Evolutionary conservation across 2,113 vertebrate genomes (phyloP).

Genomic region (Alectura lathami): DNA sequence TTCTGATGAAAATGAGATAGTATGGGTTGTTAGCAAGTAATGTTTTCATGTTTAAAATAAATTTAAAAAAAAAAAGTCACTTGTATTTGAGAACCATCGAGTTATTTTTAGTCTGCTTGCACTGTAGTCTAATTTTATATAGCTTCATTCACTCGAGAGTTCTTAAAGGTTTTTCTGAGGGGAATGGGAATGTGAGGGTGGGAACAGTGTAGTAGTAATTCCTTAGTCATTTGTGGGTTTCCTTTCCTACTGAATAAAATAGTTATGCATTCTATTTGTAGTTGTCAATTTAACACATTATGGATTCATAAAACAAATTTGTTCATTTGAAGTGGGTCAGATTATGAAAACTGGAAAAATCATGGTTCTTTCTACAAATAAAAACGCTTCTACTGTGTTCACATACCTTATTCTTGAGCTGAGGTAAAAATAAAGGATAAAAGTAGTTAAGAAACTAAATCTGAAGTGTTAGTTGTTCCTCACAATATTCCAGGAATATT

Average conservation of each 20-base stretch:
- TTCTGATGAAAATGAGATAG: background rate
- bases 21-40: background rate
- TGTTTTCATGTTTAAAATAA: background rate
- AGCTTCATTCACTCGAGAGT: conserved; percentile 8
- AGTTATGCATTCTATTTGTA: background rate
- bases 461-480: background rate
- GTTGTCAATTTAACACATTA: background rate
- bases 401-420: background rate
- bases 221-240: background rate
- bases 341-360: background rate
- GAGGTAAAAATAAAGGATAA: background rate
- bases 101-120: conserved; percentile 10
- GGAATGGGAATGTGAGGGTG: background rate
- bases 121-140: background rate
- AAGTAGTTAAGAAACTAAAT: conserved; percentile 28
- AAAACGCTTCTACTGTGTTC: background rate
- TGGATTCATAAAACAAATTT: background rate
- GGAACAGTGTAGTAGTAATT: conserved; percentile 4
- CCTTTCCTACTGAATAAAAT: background rate
- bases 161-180: background rate
- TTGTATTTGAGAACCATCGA: background rate
- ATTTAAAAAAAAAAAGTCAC: background rate
- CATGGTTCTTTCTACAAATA: background rate
- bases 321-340: background rate
- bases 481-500: conserved; percentile 34